Conservation (phyloP, 2,113 vertebrate genomes). For the Ochotona curzoniae region DNA sequence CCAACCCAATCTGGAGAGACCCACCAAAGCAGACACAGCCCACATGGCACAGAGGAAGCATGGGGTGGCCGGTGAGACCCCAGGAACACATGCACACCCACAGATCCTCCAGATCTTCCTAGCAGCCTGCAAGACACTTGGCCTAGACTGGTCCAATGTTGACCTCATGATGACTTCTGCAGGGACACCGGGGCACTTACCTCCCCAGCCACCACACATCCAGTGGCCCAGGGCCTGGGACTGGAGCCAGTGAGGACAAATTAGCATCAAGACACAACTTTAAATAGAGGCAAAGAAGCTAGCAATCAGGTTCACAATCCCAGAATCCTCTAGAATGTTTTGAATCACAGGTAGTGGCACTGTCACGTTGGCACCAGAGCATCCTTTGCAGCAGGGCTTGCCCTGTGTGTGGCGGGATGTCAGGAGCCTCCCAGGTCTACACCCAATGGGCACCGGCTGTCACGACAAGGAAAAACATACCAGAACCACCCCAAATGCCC, state of each 20-base stretch:
- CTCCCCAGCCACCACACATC: not conserved
- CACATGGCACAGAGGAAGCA: fast-evolving
- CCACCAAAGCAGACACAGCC: too few species aligned
- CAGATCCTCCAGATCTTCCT: fast-evolving
- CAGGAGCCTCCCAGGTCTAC: not conserved
- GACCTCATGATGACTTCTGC: not conserved
- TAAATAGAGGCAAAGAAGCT: not conserved
- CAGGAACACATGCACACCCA: fast-evolving
- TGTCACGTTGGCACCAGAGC: fast-evolving
- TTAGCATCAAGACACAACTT: not conserved
- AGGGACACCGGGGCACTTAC: not conserved
- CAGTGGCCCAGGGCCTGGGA: not conserved
- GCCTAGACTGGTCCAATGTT: not conserved
- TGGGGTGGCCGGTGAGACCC: not conserved
- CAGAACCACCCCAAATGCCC: fast-evolving
- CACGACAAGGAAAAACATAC: not conserved
- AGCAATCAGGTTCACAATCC: not conserved
- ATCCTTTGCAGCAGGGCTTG: not conserved
- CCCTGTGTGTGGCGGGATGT: fast-evolving
- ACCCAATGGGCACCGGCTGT: not conserved
- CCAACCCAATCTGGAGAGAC: not conserved
- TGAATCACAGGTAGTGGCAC: not conserved
- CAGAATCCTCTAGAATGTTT: not conserved
- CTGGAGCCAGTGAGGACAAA: not conserved
- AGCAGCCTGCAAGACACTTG: fast-evolving